Evolutionary conservation across 2,888 invertebrate genomes (phyloP).

Genomic region (Antheraea assamensis): DNA sequence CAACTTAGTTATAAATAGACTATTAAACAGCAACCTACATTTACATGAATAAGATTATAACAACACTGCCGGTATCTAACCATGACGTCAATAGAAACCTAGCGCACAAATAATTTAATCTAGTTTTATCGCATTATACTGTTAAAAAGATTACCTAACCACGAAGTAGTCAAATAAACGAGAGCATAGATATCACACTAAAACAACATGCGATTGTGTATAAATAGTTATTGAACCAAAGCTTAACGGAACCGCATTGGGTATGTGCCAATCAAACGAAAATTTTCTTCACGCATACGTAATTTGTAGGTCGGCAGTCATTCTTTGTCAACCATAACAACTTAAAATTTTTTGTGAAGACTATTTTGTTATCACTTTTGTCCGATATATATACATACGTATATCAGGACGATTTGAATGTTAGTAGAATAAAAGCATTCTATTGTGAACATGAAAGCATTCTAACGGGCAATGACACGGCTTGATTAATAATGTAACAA

Average conservation of each 20-base stretch:
- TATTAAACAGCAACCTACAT: slow-evolving; percentile 21
- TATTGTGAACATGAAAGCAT: slow-evolving; percentile 8
- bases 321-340: background rate
- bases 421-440: background rate
- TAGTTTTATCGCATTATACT: slow-evolving; percentile 22
- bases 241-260: slow-evolving; percentile 61
- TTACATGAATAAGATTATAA: slow-evolving; percentile 21
- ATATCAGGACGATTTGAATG: background rate
- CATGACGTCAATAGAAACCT: slow-evolving; percentile 25
- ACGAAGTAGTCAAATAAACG: slow-evolving; percentile 45
- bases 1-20: slow-evolving; percentile 24
- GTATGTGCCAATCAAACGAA: slow-evolving; percentile 55
- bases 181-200: slow-evolving; percentile 53
- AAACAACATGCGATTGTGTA: slow-evolving; percentile 59
- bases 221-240: slow-evolving; percentile 66
- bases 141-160: slow-evolving; percentile 22
- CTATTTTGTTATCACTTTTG: background rate
- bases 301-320: slow-evolving; percentile 39
- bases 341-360: background rate
- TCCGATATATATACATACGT: background rate
- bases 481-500: slow-evolving; percentile 40
- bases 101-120: slow-evolving; percentile 14
- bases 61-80: slow-evolving; percentile 16
- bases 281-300: slow-evolving; percentile 59
- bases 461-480: slow-evolving; percentile 34